Percentiles rank a stretch among this genome's conserved stretches.
Evolutionary conservation across 2,888 invertebrate genomes (phyloP).

Genomic region (Dromius quadrimaculatus): DNA sequence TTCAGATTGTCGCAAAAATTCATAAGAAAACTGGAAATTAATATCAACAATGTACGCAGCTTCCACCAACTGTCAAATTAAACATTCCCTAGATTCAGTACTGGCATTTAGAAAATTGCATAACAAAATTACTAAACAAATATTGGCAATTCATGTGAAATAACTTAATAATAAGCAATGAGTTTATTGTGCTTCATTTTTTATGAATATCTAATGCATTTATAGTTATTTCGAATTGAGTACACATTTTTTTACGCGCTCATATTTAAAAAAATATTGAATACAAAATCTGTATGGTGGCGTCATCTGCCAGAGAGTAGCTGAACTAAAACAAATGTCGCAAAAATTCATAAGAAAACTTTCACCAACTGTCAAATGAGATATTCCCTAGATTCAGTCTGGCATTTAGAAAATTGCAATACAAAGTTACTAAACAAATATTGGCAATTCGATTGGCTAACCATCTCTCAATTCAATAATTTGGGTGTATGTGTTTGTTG

Average conservation of each 20-base stretch:
- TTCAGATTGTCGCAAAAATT: constrained; percentile 11
- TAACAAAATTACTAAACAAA: constrained; percentile 26
- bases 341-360: constrained; percentile 9
- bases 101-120: background rate
- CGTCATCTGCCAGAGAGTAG: constrained; percentile 1
- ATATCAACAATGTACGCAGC: constrained; percentile 5
- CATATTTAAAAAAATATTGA: background rate
- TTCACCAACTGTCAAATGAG: background rate
- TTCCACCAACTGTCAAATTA: constrained; percentile 5
- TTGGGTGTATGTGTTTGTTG: constrained; percentile 52
- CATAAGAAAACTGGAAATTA: constrained; percentile 13
- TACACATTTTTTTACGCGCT: too few relatives aligned
- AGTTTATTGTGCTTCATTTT: too few relatives aligned
- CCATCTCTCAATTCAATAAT: constrained; percentile 47
- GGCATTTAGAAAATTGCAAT: background rate
- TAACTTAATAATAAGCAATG: too few relatives aligned
- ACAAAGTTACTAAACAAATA: constrained; percentile 25
- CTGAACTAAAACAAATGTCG: constrained; percentile 19
- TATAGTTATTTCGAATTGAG: too few relatives aligned
- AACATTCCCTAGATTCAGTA: constrained; percentile 22
- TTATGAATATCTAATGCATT: too few relatives aligned
- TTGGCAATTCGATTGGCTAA: constrained; percentile 32
- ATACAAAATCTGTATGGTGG: constrained; percentile 1
- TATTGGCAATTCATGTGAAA: constrained; percentile 33
- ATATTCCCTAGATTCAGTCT: constrained; percentile 17